Evolutionary conservation across 2,888 invertebrate species (phyloP), one percentile per base, ranked within the genome.

Genomic region (Psococerastis gibbosa): DNA sequence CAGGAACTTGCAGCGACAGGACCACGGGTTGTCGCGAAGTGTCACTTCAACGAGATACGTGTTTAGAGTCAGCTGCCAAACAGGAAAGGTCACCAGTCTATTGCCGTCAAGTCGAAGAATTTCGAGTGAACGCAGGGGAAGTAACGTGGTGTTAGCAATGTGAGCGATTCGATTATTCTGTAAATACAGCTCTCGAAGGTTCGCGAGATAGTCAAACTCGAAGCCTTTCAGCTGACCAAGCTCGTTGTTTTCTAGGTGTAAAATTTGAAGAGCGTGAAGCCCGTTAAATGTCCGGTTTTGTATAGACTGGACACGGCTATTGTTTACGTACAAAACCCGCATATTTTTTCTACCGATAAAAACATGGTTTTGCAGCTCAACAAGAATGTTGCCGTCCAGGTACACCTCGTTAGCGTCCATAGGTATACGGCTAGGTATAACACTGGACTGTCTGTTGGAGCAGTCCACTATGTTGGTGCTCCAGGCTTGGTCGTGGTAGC

Each of bases 331-430:
- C 44, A 91, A 67, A 45, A 80, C 77, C 52, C 79, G 70, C 74
- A 91, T 77, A 62, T 85, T 87, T 59, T 88, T 88, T 42, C 88
- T 73, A 1, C 88, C 89, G 51, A 88, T 83, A 60, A 94, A 88
- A 44, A 82, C 80, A 58, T 88, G 82, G 57, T 82, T 78, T 58
- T 83, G 79, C 51, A 94, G 64, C 55, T 82, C 78, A 48, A 73
- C 76, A 52, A 92, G 71, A 55, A 84, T 76, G 61, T 91, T 89
- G 32, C 91, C 91, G 58, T 91, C 91, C 55, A 94, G 66, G 60
- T 87, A 88, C 48, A 94, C 75, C 59, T 91, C 87, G 5, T 91
- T 91, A 5, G 88, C 87, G 57, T 92, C 89, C 81, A 89, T 88
- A 2, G 94, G 94, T 56, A 94, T 78, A 53, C 81, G 74, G 27